phyloP scores from a whole-genome alignment of 2,797 vertebrate species.

The Notamacropus eugenii region DNA sequence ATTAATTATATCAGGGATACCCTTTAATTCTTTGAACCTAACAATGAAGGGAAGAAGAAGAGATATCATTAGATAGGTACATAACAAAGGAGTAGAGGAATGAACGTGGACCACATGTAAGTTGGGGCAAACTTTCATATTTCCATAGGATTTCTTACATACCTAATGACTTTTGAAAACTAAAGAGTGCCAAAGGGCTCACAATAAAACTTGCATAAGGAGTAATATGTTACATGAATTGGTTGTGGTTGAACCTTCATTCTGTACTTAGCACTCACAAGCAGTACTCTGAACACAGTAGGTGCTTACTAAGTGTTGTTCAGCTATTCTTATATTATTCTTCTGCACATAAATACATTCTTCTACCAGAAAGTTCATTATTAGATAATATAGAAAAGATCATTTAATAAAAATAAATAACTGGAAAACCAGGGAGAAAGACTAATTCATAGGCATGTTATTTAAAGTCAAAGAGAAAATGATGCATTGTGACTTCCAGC shows the following conservation, averaged over 20 bases:
- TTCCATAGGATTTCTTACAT: slow-evolving; percentile 50
- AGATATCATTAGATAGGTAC: slow-evolving; percentile 49
- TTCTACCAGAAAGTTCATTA: background rate
- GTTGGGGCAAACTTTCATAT: slow-evolving; percentile 40
- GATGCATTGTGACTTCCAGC: slow-evolving; percentile 48
- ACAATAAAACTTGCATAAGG: slow-evolving; percentile 53
- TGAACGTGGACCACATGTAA: slow-evolving; percentile 52
- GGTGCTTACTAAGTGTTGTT: background rate
- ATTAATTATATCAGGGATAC: slow-evolving; percentile 43
- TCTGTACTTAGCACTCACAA: slow-evolving; percentile 48
- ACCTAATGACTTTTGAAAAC: slow-evolving; percentile 42
- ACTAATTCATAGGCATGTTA: slow-evolving; percentile 43
- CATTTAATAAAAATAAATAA: background rate
- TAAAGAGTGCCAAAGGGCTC: background rate
- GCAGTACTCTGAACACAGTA: background rate
- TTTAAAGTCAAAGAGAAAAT: slow-evolving; percentile 9
- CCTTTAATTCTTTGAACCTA: slow-evolving; percentile 60
- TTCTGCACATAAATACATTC: slow-evolving; percentile 31
- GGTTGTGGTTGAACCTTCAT: background rate
- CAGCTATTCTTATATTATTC: slow-evolving; percentile 59
- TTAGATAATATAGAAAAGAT: slow-evolving; percentile 36
- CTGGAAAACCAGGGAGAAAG: background rate
- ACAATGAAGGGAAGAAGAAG: slow-evolving; percentile 49
- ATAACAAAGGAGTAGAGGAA: slow-evolving; percentile 10
- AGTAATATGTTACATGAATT: slow-evolving; percentile 22